Base-by-base conservation (phyloP, 2,113 vertebrate genomes). In the Heterochromis multidens region DNA sequence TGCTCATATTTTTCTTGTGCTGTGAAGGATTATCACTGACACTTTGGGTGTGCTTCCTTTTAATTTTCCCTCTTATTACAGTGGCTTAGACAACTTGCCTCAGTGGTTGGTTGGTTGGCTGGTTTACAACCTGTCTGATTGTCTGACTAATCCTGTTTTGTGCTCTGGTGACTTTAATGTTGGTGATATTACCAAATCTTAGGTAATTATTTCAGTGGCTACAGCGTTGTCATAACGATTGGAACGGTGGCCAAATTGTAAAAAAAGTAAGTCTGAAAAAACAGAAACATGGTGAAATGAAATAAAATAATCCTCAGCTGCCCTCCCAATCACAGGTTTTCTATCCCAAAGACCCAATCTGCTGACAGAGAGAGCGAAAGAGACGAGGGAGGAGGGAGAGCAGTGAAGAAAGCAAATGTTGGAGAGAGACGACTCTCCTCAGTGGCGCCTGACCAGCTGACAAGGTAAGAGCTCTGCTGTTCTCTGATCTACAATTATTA, bases 401-500 rank as follows among this genome's bases (percentile, higher is more conserved):
- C 87, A 63, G 79, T 23, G 83, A 91, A 83, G 84, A 83, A 88
- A 89, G 82, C 88, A 91, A 92, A 94, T 70, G 92, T 86, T 70
- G 86, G 81, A 88, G 90, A 92, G 93, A 85, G 87, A 90, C 70
- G 85, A 81, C 74, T 88, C 80, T 93, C 80, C 89, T 92, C 88
- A 92, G 85, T 88, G 87, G 88, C 81, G 89, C 85, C 93, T 92
- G 91, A 95, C 89, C 94, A 83, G 88, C 91, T 91, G 88, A 85
- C 72, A 91, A 95, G 96, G 95, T 96, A 96, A 94, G 94, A 93
- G 79, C 90, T 88, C 54, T 74, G 23, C 83, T 86, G 40, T 40
- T 78, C 21, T 88, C 80, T 74, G 2, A 81, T 80, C 43, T 58
- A 17, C 13, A 67, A 37, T 72, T 37, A 82, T 25, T 27, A 23